Conservation (phyloP, 1,140 invertebrate species). For the Aphelenchoides besseyi region DNA sequence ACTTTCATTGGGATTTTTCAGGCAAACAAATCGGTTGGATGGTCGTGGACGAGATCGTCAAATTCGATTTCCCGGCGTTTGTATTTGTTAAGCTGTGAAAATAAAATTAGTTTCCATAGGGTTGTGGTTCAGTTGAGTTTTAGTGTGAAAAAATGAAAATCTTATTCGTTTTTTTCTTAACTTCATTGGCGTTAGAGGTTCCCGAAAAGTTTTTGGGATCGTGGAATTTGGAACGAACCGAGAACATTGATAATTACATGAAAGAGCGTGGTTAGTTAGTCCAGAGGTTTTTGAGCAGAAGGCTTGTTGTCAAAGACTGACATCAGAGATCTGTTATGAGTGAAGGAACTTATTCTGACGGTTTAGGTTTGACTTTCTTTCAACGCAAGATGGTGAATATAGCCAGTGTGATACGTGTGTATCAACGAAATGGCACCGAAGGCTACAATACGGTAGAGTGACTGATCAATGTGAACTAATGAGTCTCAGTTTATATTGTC, state of each 20-base stretch:
- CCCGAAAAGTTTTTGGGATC: constrained; percentile 2
- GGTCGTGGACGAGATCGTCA: neutral
- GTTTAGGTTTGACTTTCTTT: neutral
- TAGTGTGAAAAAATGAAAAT: too few relatives aligned
- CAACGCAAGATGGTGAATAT: constrained; percentile 1
- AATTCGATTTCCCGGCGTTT: neutral
- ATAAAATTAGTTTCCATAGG: too few relatives aligned
- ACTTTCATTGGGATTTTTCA: neutral
- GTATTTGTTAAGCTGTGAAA: neutral
- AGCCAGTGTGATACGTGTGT: neutral
- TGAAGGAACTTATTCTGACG: neutral
- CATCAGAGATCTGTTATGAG: neutral
- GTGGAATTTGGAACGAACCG: constrained; percentile 7
- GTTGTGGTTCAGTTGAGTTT: too few relatives aligned
- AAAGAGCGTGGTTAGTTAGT: neutral
- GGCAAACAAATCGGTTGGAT: neutral
- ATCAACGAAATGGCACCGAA: neutral
- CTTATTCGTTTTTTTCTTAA: neutral
- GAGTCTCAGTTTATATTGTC: constrained; percentile 7
- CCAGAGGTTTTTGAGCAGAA: too few relatives aligned
- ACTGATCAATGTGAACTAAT: too few relatives aligned
- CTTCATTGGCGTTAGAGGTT: neutral
- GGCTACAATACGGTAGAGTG: neutral
- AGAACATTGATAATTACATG: constrained; percentile 10
- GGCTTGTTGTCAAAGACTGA: too few relatives aligned